Evolutionary conservation across 1,140 invertebrate genomes (phyloP).

Genomic region (Centruroides sculpturatus): DNA sequence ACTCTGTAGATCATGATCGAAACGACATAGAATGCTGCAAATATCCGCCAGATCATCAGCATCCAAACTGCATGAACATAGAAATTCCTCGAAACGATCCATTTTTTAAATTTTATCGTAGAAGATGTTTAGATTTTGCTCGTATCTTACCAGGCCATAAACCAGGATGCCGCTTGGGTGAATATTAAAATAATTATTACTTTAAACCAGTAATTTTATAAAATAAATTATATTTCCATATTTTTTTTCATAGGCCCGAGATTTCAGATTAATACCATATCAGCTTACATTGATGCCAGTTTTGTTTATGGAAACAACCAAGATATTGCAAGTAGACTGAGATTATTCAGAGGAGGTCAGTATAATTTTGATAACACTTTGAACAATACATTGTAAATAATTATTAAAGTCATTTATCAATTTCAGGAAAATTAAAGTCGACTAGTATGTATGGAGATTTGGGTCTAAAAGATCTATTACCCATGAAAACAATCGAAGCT

Average conservation of each 20-base stretch:
- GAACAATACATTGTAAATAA: neutral
- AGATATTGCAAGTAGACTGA: slow-evolving; percentile 30
- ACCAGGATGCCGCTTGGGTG: slow-evolving; percentile 36
- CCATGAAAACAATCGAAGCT: slow-evolving; percentile 70
- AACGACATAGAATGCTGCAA: slow-evolving; percentile 28
- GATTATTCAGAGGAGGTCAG: slow-evolving; percentile 32
- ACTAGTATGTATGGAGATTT: slow-evolving; percentile 66
- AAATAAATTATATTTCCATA: neutral
- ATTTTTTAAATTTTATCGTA: slow-evolving; percentile 64
- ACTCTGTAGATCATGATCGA: slow-evolving; percentile 18
- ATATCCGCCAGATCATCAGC: slow-evolving; percentile 41
- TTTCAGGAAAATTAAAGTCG: slow-evolving; percentile 20
- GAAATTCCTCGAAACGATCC: slow-evolving; percentile 75
- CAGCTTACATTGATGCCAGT: slow-evolving; percentile 36
- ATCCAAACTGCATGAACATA: slow-evolving; percentile 86
- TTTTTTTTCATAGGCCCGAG: slow-evolving; percentile 30
- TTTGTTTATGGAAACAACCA: slow-evolving; percentile 38
- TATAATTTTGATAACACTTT: no score
- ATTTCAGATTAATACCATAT: slow-evolving; percentile 33
- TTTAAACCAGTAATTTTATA: neutral
- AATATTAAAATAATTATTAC: slow-evolving; percentile 4
- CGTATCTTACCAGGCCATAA: slow-evolving; percentile 33
- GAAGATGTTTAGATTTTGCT: slow-evolving; percentile 37
- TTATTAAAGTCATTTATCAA: neutral
- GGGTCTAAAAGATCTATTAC: slow-evolving; percentile 71